Conservation (phyloP, 2,888 invertebrate genomes). For the Rhagium mordax region DNA sequence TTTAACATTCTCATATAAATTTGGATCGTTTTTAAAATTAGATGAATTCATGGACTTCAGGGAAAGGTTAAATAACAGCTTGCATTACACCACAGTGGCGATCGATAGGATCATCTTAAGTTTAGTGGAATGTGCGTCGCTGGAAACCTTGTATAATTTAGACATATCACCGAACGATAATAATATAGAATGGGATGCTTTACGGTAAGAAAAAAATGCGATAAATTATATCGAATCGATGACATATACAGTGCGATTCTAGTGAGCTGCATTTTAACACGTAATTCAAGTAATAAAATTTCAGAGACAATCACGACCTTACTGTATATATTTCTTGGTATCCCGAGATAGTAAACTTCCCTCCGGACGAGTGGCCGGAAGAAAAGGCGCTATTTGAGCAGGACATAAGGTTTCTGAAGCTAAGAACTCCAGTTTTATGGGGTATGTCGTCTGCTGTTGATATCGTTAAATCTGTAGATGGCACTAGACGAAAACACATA, state of each 20-base stretch:
- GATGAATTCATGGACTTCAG: conserved; percentile 91
- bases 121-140: conserved; percentile 73
- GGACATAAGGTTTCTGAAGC: conserved; percentile 62
- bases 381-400: conserved; percentile 61
- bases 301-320: conserved; percentile 85
- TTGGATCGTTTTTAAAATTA: conserved; percentile 93
- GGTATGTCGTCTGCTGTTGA: conserved; percentile 58
- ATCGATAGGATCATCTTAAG: conserved; percentile 81
- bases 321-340: conserved; percentile 82
- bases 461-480: conserved; percentile 62
- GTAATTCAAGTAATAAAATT: conserved; percentile 14
- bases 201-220: conserved; percentile 66
- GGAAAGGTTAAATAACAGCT: conserved; percentile 85
- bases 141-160: conserved; percentile 73
- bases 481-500: conserved; percentile 58
- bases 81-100: conserved; percentile 80
- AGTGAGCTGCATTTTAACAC: neutral
- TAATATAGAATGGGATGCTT: conserved; percentile 74
- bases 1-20: conserved; percentile 93
- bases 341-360: conserved; percentile 70
- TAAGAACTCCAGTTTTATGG: conserved; percentile 61
- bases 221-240: no score
- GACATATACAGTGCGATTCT: no score
- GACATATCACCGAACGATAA: conserved; percentile 76
- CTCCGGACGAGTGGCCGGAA: conserved; percentile 66